Evolutionary conservation across 2,888 invertebrate genomes (phyloP).

Genomic region (Choreutis nemorana): DNA sequence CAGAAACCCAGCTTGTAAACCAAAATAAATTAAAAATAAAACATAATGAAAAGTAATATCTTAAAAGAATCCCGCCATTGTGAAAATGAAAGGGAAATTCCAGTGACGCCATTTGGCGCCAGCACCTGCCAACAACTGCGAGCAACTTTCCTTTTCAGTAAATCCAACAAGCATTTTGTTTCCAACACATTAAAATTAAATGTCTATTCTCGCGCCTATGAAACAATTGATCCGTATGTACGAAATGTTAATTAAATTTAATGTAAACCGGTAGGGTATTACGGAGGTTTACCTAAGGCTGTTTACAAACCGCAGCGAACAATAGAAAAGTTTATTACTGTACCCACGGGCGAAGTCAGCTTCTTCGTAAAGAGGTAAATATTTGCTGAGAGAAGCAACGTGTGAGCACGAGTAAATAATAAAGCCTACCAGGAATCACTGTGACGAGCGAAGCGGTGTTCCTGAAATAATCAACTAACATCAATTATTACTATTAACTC

Average conservation of each 20-base stretch:
- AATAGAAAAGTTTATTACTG: constrained; percentile 57
- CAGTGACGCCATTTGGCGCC: constrained; percentile 26
- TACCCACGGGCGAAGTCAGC: constrained; percentile 48
- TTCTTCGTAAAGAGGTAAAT: constrained; percentile 57
- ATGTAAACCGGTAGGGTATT: constrained; percentile 21
- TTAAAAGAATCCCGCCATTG: too few species aligned
- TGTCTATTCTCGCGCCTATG: constrained; percentile 4
- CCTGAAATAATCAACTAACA: too few species aligned
- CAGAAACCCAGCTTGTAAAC: too few species aligned
- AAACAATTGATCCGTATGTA: constrained; percentile 14
- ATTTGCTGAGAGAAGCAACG: constrained; percentile 45
- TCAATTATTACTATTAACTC: too few species aligned
- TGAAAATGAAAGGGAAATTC: constrained; percentile 26
- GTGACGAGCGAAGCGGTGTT: too few species aligned
- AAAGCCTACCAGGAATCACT: constrained; percentile 50
- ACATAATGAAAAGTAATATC: too few species aligned
- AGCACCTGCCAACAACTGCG: constrained; percentile 39
- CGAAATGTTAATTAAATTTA: constrained; percentile 29
- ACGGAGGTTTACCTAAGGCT: constrained; percentile 23
- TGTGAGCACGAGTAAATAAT: constrained; percentile 55
- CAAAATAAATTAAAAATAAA: too few species aligned
- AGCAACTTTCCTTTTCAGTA: constrained; percentile 50
- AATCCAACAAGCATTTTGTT: constrained; percentile 21
- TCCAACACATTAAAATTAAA: constrained; percentile 1
- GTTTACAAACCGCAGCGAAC: constrained; percentile 29